Base-by-base conservation (phyloP, 2,113 vertebrate species). In the Actenoides hombroni region DNA sequence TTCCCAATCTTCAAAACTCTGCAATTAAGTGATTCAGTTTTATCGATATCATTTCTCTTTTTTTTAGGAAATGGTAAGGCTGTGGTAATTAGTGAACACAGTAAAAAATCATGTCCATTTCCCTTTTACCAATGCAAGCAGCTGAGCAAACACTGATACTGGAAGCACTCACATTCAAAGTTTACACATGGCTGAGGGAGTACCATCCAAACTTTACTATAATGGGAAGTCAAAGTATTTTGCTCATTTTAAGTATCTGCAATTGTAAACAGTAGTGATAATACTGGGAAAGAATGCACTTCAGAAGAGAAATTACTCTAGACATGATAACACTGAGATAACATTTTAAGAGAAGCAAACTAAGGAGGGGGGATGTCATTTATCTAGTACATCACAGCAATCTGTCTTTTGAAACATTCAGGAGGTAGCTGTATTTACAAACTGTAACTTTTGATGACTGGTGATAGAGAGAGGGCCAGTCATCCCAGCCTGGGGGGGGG, bases 201-300 rank as follows among this genome's bases (percentile, higher is more conserved):
- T 80, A 82, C 37, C 73, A 65, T 91, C 88, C 79, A 68, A 92
- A 92, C 44, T 88, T 89, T 76, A 40, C 56, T 65, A 40, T 90
- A 86, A 95, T 63, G 71, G 48, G 73, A 94, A 96, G 61, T 74
- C 61, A 86, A 86, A 95, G 90, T 88, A 95, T 95, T 96, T 92
- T 87, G 83, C 54, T 94, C 70, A 69, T 93, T 88, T 96, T 71
- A 92, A 90, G 63, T 84, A 93, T 88, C 82, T 88, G 82, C 81
- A 88, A 18, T 86, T 93, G 74, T 88, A 96, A 95, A 80, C 88
- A 78, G 59, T 67, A 40, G 60, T 85, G 94, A 92, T 90, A 94
- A 91, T 51, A 94, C 71, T 28, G 59, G 40, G 37, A 95, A 96
- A 94, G 90, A 95, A 96, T 77, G 64, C 56, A 73, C 77, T 92